Percentiles rank a stretch among this genome's conserved stretches.
phyloP scores from a whole-genome alignment of 2,888 invertebrate genomes.

The Apotomis betuletana region DNA sequence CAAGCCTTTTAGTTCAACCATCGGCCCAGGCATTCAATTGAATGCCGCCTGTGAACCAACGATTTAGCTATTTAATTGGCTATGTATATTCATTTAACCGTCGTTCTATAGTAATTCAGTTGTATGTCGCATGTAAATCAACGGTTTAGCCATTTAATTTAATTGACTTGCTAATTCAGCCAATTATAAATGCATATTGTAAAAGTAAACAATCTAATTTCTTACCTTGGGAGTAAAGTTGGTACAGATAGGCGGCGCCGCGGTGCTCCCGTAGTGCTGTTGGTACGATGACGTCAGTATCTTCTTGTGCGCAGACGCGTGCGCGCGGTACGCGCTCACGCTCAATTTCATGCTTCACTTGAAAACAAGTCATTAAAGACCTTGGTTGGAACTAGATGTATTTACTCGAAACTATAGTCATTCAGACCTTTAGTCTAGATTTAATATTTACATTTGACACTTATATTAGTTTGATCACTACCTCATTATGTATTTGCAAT shows the following conservation, averaged over 20 bases:
- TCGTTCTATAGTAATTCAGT: too few relatives aligned
- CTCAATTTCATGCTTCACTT: conserved; percentile 88
- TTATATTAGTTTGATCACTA: conserved; percentile 13
- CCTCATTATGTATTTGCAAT: conserved; percentile 31
- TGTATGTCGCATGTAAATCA: too few relatives aligned
- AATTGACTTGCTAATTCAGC: too few relatives aligned
- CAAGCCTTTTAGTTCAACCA: too few relatives aligned
- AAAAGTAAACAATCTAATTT: too few relatives aligned
- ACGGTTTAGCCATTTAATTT: too few relatives aligned
- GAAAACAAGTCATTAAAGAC: conserved; percentile 9
- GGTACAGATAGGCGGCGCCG: conserved; percentile 84
- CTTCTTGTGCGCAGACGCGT: conserved; percentile 94
- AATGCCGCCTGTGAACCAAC: too few relatives aligned
- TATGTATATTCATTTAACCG: too few relatives aligned
- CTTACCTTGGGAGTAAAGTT: conserved; percentile 76
- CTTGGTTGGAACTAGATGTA: background rate
- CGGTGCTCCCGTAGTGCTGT: conserved; percentile 90
- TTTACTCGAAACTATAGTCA: too few relatives aligned
- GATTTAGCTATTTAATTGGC: too few relatives aligned
- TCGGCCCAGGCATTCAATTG: too few relatives aligned
- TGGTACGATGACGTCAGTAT: conserved; percentile 91
- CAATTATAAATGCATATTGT: too few relatives aligned
- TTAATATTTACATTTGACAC: conserved; percentile 18
- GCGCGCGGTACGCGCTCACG: conserved; percentile 94
- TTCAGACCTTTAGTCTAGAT: background rate